A percentile compares a stretch with the other conserved stretches of the same genome.
Conservation (phyloP, 2,113 vertebrate species). For the Strix uralensis region DNA sequence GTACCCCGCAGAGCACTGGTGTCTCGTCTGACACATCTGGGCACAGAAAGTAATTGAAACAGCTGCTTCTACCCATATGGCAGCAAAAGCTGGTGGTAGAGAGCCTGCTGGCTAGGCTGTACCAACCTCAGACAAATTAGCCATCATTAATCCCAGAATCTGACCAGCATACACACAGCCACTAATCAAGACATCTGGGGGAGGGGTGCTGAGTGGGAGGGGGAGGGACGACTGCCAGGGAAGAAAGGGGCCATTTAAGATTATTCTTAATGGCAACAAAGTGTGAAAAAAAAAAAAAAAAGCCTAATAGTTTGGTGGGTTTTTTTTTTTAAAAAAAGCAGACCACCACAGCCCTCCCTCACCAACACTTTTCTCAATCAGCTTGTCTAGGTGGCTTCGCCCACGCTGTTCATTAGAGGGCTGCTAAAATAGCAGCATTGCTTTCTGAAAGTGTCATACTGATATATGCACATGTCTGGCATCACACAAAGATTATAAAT, state of each 20-base stretch:
- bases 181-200: conserved; percentile 97
- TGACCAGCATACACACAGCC: conserved; percentile 95
- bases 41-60: conserved; percentile 99
- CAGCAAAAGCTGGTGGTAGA: conserved; percentile 88
- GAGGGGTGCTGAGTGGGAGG: conserved; percentile 24
- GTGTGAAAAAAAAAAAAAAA: not conserved
- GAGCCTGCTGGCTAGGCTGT: conserved; percentile 81
- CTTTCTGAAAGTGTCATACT: conserved; percentile 28
- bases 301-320: not conserved
- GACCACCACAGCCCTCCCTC: not conserved
- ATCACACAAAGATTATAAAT: conserved; percentile 57
- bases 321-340: not conserved
- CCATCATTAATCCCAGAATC: conserved; percentile 99
- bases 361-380: not conserved
- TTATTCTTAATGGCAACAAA: conserved; percentile 49
- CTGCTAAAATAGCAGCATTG: conserved; percentile 55
- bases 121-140: conserved; percentile 99
- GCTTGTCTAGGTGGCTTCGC: conserved; percentile 31
- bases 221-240: not conserved
- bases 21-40: conserved; percentile 99
- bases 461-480: conserved; percentile 54
- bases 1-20: conserved; percentile 90
- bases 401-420: conserved; percentile 34
- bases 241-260: conserved; percentile 51
- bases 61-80: conserved; percentile 99